A percentile compares a stretch with the other conserved stretches of the same genome.
These are phyloP conservation scores for Ormia ochracea DNA, from an alignment of 2,888 invertebrate genomes.

Conservation along the genomic window DNA sequence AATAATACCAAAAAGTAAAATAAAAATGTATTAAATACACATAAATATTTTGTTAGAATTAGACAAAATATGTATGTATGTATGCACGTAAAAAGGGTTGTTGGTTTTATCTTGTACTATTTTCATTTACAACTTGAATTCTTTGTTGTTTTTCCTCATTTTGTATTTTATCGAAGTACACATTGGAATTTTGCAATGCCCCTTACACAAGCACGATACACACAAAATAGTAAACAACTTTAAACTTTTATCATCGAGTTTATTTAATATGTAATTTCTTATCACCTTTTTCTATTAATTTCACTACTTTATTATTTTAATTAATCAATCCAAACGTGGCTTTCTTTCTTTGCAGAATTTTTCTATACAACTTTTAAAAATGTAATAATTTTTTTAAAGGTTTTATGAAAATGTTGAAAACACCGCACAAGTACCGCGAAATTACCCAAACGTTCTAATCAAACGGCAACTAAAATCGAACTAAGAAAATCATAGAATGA, in stretches of 20 bases:
- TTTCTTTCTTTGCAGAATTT: conserved; percentile 3
- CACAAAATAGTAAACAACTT: conserved; percentile 46
- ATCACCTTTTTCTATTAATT: conserved; percentile 71
- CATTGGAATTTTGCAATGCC: conserved; percentile 50
- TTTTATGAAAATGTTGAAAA: conserved; percentile 26
- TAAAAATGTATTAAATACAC: neutral
- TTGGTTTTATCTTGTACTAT: neutral
- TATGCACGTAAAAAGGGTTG: too few relatives aligned
- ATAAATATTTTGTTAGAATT: neutral
- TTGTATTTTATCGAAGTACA: conserved; percentile 59
- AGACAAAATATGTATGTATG: neutral
- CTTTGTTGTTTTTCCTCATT: conserved; percentile 20
- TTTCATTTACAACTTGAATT: conserved; percentile 17
- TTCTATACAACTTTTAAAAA: conserved; percentile 16
- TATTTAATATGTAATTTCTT: conserved; percentile 39
- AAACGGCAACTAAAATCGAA: conserved; percentile 56
- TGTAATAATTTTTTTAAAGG: neutral
- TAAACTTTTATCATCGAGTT: conserved; percentile 37
- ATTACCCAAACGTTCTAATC: conserved; percentile 4
- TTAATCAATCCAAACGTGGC: conserved; percentile 27
- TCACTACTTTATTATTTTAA: conserved; percentile 47
- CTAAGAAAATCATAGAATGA: conserved; percentile 41
- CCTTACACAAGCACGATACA: conserved; percentile 26
- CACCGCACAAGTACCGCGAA: conserved; percentile 39
- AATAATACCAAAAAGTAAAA: neutral